Percentiles rank a stretch among this genome's conserved stretches.
Evolutionary conservation across 1,140 invertebrate species (phyloP).

Genomic region (Cyclina sinensis): DNA sequence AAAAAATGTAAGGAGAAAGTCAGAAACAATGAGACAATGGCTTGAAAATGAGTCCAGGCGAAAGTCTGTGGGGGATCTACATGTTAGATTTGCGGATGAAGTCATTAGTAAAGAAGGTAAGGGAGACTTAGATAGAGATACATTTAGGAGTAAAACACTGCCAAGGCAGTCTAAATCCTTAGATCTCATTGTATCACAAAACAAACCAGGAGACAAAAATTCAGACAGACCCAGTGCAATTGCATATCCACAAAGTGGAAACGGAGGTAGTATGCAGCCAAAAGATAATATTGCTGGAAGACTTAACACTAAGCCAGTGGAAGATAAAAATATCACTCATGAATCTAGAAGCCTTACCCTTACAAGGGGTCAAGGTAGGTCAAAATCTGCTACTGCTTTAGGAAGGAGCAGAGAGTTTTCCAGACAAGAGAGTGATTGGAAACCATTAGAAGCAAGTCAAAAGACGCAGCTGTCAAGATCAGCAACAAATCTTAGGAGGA

Average conservation of each 20-base stretch:
- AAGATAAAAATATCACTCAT: neutral
- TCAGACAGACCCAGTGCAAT: neutral
- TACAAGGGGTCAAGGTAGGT: slow-evolving; percentile 18
- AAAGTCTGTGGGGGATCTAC: slow-evolving; percentile 36
- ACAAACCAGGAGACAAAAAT: neutral
- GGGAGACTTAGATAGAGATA: neutral
- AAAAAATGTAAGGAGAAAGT: slow-evolving; percentile 61
- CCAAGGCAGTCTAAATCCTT: slow-evolving; percentile 34
- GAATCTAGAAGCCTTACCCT: neutral
- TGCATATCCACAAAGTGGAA: neutral
- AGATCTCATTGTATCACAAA: neutral
- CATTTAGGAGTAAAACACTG: neutral
- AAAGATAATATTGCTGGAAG: neutral
- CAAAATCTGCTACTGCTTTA: slow-evolving; percentile 48
- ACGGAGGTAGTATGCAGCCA: neutral
- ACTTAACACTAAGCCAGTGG: neutral
- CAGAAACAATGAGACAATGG: slow-evolving; percentile 52
- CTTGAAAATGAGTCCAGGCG: slow-evolving; percentile 24
- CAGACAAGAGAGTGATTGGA: neutral
- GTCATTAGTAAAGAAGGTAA: neutral
- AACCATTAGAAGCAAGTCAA: neutral
- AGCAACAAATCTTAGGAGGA: slow-evolving; percentile 47
- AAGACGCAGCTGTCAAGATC: slow-evolving; percentile 46
- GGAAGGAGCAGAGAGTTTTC: slow-evolving; percentile 17
- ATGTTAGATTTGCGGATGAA: slow-evolving; percentile 59